Evolutionary conservation across 2,113 vertebrate species (phyloP), one percentile per base, ranked within the genome.

Genomic region (Oncorhynchus masou): DNA sequence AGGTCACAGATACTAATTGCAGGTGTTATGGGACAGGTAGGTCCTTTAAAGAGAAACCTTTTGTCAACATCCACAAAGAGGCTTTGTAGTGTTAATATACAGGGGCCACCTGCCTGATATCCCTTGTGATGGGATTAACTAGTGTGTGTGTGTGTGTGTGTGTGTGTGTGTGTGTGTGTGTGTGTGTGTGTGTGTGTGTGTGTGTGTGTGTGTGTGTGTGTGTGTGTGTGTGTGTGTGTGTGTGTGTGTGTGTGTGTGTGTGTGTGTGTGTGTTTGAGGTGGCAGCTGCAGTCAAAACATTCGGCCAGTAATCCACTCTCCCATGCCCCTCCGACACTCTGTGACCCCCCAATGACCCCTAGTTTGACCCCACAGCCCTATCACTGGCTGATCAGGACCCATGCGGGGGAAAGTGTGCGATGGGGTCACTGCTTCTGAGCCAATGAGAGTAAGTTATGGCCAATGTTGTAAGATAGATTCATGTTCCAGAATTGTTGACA

Each of bases 1-100:
- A 80, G 85, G 88, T 88, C 89, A 82, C 22, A 27, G 64, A 74
- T 65, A 78, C 71, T 90, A 87, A 92, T 91, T 87, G 85, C 81
- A 88, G 84, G 84, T 89, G 88, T 80, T 74, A 85, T 76, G 39
- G 15, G 83, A 89, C 83, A 88, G 79, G 85, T 84, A 74, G 77
- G 66, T 49, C 74, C 71, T 87, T 78, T 79, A 83, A 76, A 84
- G 54, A 51, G 69, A 71, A 19, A 25, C 20, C 39, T 6, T 20
- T 12, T 45, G 27, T 71, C 74, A 78, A 80, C 62, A 22, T 39
- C 70, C 25, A 91, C 79, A 88, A 88, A 88, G 86, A 71, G 59
- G 68, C 81, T 57, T 74, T 90, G 80, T 87, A 59, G 60, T 31
- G 62, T 65, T 25, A 69, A 51, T 51, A 51, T 51, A 51, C 49